Evolutionary conservation across 2,797 vertebrate genomes (phyloP).

Genomic region (Coranthus polyacanthus): DNA sequence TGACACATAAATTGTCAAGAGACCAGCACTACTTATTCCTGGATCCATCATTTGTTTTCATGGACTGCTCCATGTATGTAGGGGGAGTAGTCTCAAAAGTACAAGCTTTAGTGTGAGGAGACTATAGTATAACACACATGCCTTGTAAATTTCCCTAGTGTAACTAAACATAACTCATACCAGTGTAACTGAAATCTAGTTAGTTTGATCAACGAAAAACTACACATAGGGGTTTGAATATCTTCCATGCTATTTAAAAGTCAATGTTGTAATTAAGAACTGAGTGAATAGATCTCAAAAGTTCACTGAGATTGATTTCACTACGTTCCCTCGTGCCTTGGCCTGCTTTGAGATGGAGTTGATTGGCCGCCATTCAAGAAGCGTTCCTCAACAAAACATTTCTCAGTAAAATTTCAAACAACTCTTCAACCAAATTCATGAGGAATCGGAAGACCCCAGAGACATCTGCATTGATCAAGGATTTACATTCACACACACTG

Average conservation of each 20-base stretch:
- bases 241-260: conserved; percentile 63
- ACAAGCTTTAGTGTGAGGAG: neutral
- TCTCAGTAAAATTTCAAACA: conserved; percentile 81
- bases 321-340: conserved; percentile 67
- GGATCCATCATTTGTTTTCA: neutral
- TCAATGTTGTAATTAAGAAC: conserved; percentile 74
- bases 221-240: conserved; percentile 34
- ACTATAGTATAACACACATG: neutral
- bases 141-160: conserved; percentile 5
- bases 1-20: neutral
- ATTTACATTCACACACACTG: conserved; percentile 83
- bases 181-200: neutral
- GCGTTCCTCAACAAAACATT: conserved; percentile 77
- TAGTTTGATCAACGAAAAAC: conserved; percentile 7
- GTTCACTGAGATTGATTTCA: conserved; percentile 77
- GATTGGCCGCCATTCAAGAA: conserved; percentile 71
- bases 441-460: conserved; percentile 73
- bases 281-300: conserved; percentile 73
- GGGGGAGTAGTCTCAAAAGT: neutral
- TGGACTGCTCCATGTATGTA: neutral
- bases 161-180: conserved; percentile 4
- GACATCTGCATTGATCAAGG: conserved; percentile 84
- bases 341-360: conserved; percentile 71
- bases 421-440: conserved; percentile 73
- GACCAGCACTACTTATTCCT: conserved; percentile 5